Evolutionary conservation across 1,140 invertebrate genomes (phyloP), one percentile per base, ranked within the genome.

Genomic region (Tyrophagus putrescentiae): DNA sequence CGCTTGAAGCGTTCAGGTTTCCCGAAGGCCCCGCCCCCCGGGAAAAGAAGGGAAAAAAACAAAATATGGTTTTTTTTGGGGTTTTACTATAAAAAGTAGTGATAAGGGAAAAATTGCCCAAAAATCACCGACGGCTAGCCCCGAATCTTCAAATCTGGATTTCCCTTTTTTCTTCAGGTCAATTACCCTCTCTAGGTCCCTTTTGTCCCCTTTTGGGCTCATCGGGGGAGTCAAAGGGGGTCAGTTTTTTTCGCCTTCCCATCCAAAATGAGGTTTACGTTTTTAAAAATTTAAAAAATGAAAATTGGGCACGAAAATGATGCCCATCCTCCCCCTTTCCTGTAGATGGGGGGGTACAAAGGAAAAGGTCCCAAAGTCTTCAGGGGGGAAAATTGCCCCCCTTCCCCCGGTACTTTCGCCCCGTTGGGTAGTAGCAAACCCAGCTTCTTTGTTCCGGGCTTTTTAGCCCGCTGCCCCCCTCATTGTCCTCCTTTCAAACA

Each of bases 1-100:
- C 61, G 92, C 72, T 92, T 92, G 76, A 94, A 94, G 70, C 91
- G 90, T 71, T 92, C 85, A 0, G 90, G n/a, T n/a, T n/a, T 93
- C 21, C 90, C 90, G 70, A 93, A 93, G 0, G 88, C 91, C 89
- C 89, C 93, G 34, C 90, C 89, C 74, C 86, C 85, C 87, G 60
- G 28, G 52, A 58, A n/a, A n/a, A n/a, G n/a, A n/a, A n/a, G n/a
- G n/a, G n/a, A n/a, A n/a, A n/a, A n/a, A n/a, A n/a, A n/a, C n/a
- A n/a, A n/a, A n/a, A n/a, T n/a, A n/a, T n/a, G n/a, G n/a, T n/a
- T n/a, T n/a, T n/a, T n/a, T n/a, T n/a, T n/a, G n/a, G n/a, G n/a
- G n/a, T n/a, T n/a, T 7, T 57, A 44, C 44, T 4, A 54, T n/a
- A 23, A 48, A 48, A 6, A 48, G 31, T 7, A 9, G 45, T 6